Base-by-base conservation (phyloP, 2,888 invertebrate species). In the Caenorhabditis sp. region DNA sequence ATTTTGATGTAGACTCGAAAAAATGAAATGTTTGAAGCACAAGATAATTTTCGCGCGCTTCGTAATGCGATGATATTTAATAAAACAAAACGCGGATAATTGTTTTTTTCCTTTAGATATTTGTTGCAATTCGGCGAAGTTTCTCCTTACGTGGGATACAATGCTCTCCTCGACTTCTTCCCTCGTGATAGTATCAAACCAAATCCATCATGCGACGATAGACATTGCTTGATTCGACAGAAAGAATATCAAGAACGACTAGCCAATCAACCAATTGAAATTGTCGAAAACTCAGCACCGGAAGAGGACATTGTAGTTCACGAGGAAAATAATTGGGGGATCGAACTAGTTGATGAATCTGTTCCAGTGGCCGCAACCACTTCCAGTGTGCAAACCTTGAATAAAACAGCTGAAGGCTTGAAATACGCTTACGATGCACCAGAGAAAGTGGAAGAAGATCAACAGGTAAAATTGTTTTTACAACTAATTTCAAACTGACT, bases 131-230 rank as follows among this genome's bases (percentile, higher is more conserved):
- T 99, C 89, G 99, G 99, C 1, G 91, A 92, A 70, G 95, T 97
- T 20, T 93, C 93, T 0, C 92, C 93, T 88, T 99, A 99, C 88
- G 90, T 99, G 75, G 99, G 97, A 1, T 99, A 99, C 90, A 97
- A 94, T 89, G 97, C 99, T 0, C 89, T 99, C 84, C 92, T 92
- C 72, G 99, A 99, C 88, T 97, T 93, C 90, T 99, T 99, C 88
- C 97, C 99, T 0, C 92, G 92, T 14, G 74, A 84, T 26, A 76
- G 90, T 1, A 91, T 99, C 78, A 93, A 92, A 89, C 97, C 99
- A 0, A 99, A 99, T 90, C 91, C 93, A 0, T 91, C 92, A 74
- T 99, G 99, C 89, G 94, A 94, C 81, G 96, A 99, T 88, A 88
- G 87, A 0, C 91, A 91, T 87, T 99, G 99, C 88, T 67, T 77